A percentile compares a stretch with the other conserved stretches of the same genome.
Conservation (phyloP, 2,113 vertebrate species). For the Syngnathoides biaculeatus region DNA sequence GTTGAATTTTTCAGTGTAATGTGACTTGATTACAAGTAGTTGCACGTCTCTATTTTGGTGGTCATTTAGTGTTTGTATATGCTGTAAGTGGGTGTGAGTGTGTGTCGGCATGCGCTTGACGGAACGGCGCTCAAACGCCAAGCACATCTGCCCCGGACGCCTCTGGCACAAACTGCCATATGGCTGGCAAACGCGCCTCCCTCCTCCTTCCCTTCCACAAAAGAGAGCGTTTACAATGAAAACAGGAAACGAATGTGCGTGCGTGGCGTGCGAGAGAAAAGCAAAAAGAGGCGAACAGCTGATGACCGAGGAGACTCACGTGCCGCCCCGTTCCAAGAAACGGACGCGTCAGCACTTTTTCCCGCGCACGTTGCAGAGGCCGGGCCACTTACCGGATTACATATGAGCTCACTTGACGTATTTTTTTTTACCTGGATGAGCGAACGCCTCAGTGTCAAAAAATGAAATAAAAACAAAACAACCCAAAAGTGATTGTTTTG, state of each 20-base stretch:
- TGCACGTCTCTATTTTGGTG: background rate
- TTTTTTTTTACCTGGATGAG: constrained; percentile 8
- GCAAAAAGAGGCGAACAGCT: constrained; percentile 48
- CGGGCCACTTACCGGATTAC: constrained; percentile 20
- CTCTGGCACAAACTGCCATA: constrained; percentile 65
- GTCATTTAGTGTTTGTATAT: background rate
- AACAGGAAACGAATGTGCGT: constrained; percentile 35
- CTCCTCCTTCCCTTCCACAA: constrained; percentile 48
- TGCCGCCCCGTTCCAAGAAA: constrained; percentile 48
- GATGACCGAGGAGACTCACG: constrained; percentile 49
- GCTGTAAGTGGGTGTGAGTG: constrained; percentile 8
- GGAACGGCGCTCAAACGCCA: constrained; percentile 56
- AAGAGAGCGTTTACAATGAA: constrained; percentile 43
- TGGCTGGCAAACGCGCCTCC: constrained; percentile 62
- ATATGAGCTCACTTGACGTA: constrained; percentile 1
- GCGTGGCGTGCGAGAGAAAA: constrained; percentile 28
- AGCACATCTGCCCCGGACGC: constrained; percentile 69
- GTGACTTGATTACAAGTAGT: background rate
- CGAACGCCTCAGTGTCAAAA: background rate
- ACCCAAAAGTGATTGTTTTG: constrained; percentile 1
- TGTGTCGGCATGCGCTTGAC: constrained; percentile 49
- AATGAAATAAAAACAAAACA: too few relatives aligned
- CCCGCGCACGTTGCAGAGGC: constrained; percentile 5
- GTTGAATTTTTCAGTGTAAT: background rate
- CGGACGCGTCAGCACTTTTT: constrained; percentile 8